A percentile compares a stretch with the other conserved stretches of the same genome.
These are phyloP conservation scores for Eupeodes latifasciatus DNA, from an alignment of 2,888 invertebrate genomes.

Conservation along the genomic window DNA sequence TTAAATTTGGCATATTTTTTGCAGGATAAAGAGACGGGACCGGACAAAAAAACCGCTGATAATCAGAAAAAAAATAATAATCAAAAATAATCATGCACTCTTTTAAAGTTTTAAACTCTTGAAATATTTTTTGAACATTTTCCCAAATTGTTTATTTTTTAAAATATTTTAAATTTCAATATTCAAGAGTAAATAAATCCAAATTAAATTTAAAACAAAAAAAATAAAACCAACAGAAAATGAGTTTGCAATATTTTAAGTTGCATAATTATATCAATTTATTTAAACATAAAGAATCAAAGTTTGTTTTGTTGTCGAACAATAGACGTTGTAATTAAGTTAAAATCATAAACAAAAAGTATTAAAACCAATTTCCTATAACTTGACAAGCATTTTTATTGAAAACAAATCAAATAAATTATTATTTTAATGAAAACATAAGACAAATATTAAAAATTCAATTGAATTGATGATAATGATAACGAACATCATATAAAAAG, in stretches of 20 bases:
- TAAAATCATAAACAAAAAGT: slow-evolving; percentile 47
- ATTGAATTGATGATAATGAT: slow-evolving; percentile 2
- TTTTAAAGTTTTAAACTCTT: slow-evolving; percentile 16
- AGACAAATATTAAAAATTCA: slow-evolving; percentile 33
- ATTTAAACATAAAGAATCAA: slow-evolving; percentile 47
- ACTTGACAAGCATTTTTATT: slow-evolving; percentile 31
- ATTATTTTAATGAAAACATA: slow-evolving; percentile 12
- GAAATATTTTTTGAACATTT: slow-evolving; percentile 12
- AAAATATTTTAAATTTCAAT: slow-evolving; percentile 11
- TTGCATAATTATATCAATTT: slow-evolving; percentile 32
- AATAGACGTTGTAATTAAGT: slow-evolving; percentile 31
- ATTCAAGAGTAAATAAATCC: slow-evolving; percentile 20
- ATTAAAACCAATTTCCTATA: slow-evolving; percentile 37
- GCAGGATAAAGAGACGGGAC: slow-evolving; percentile 83
- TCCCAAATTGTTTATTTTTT: slow-evolving; percentile 42
- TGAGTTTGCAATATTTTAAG: slow-evolving; percentile 40
- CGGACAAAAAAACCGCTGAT: slow-evolving; percentile 73
- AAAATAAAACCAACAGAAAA: no score
- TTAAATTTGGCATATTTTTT: slow-evolving; percentile 80
- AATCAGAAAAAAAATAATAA: slow-evolving; percentile 54
- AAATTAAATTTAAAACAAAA: slow-evolving; percentile 15
- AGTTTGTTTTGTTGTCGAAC: slow-evolving; percentile 33
- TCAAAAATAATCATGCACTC: slow-evolving; percentile 44
- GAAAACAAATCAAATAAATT: not conserved
- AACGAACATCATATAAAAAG: slow-evolving; percentile 1